Conservation (phyloP, 2,888 invertebrate species). For the Lasioglossum figueresi region DNA sequence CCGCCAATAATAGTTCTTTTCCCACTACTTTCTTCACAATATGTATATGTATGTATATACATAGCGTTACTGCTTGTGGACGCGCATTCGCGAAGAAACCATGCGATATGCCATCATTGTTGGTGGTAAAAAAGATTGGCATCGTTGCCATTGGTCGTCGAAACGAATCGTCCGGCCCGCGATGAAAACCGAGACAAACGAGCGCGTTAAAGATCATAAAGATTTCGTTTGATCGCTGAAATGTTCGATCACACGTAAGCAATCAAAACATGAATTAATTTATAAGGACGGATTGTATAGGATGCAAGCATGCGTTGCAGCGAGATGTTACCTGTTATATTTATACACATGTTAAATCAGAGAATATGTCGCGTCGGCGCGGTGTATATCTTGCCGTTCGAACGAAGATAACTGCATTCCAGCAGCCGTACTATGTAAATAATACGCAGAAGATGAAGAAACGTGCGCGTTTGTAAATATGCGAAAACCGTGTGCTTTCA, state of each 20-base stretch:
- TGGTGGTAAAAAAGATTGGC: not conserved
- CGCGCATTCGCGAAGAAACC: too few species aligned
- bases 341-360: constrained; percentile 18
- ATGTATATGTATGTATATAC: too few species aligned
- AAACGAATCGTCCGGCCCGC: not conserved
- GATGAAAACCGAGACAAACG: not conserved
- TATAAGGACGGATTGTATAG: constrained; percentile 44
- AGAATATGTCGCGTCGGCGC: constrained; percentile 18
- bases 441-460: not conserved
- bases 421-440: constrained; percentile 19
- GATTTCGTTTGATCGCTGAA: constrained; percentile 49
- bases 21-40: too few species aligned
- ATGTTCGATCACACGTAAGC: constrained; percentile 56
- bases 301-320: constrained; percentile 51
- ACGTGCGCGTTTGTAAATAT: not conserved
- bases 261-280: constrained; percentile 59
- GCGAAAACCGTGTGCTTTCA: constrained; percentile 51
- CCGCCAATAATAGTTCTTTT: too few species aligned
- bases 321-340: constrained; percentile 31
- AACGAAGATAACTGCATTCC: not conserved
- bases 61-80: too few species aligned
- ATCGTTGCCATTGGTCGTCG: not conserved
- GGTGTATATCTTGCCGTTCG: constrained; percentile 19
- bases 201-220: constrained; percentile 23
- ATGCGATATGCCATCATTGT: too few species aligned